phyloP scores from a whole-genome alignment of 2,888 invertebrate genomes.

The Papilio gigon region DNA sequence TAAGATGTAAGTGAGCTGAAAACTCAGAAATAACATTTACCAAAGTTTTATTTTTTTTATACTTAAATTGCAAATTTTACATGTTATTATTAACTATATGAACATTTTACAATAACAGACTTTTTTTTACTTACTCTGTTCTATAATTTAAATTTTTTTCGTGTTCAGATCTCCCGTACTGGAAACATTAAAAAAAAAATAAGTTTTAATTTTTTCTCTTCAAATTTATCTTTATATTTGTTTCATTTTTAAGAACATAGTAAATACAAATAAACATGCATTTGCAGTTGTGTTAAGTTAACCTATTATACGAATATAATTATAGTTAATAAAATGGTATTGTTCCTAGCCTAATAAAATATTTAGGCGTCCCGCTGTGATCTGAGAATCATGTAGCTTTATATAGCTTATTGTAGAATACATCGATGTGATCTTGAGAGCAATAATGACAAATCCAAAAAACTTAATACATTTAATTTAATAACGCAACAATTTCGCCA shows the following conservation, averaged over 20 bases:
- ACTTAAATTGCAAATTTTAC: neutral
- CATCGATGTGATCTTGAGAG: constrained; percentile 44
- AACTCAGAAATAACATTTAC: neutral
- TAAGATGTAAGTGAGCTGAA: too few species aligned
- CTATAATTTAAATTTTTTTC: neutral
- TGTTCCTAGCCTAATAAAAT: constrained; percentile 59
- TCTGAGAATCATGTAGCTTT: constrained; percentile 47
- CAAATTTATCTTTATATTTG: too few species aligned
- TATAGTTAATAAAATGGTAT: constrained; percentile 47
- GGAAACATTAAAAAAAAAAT: neutral
- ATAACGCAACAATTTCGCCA: neutral
- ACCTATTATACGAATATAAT: constrained; percentile 18
- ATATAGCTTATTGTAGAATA: constrained; percentile 43
- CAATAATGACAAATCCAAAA: constrained; percentile 43
- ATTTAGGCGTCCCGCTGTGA: constrained; percentile 58
- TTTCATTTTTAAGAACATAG: neutral
- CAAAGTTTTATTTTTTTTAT: neutral
- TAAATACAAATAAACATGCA: too few species aligned
- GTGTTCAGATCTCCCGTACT: neutral
- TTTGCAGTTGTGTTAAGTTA: neutral
- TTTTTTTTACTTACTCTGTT: neutral
- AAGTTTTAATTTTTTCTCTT: neutral
- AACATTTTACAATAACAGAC: neutral
- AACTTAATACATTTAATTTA: neutral
- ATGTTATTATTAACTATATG: too few species aligned